Base-by-base conservation (phyloP, 2,888 invertebrate genomes). In the Dascillus cervinus region DNA sequence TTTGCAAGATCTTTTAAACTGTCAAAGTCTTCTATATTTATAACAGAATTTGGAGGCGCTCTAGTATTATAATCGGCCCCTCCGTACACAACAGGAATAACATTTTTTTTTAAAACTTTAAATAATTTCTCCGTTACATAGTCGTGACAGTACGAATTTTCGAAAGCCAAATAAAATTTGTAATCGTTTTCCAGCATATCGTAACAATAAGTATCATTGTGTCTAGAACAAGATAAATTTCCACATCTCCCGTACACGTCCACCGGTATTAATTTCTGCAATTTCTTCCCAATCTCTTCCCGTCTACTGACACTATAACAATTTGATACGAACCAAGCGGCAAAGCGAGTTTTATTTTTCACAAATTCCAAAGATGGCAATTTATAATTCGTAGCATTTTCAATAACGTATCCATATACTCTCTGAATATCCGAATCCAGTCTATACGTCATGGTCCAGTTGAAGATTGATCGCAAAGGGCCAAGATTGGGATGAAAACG, bases 231-330 rank as follows among this genome's bases (percentile, higher is more conserved):
- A 48, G 45, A 56, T 2, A 57, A 44, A 0, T 48, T 44, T 1
- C 79, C 78, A 52, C 81, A 82, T 1, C 48, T 51, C 8, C 79
- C 80, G 48, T 67, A 79, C 12, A 79, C 64, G 51, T 79, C 78
- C 6, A 81, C 70, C 2, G 61, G 44, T n/a, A 82, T 69, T 51
- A 72, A 60, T 36, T 70, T 67, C 23, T 66, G 60, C 19, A 85
- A 55, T 39, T 69, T 71, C 29, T 55, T 32, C 3, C 62, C 65
- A 30, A 70, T 55, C 4, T 53, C 25, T 34, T 67, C 65, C n/a
- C 75, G 60, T n/a, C 55, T 47, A 33, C 71, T 71, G 2, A 55
- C 37, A 1, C 69, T 64, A 2, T 53, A n/a, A 43, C 75, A 75
- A 43, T 73, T 68, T 13, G 72, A 73, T 2, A 71, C 71, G 42